A percentile compares a stretch with the other conserved stretches of the same genome.
These are phyloP conservation scores for Drosophila cognata DNA, from an alignment of 2,888 invertebrate species.

Conservation along the genomic window DNA sequence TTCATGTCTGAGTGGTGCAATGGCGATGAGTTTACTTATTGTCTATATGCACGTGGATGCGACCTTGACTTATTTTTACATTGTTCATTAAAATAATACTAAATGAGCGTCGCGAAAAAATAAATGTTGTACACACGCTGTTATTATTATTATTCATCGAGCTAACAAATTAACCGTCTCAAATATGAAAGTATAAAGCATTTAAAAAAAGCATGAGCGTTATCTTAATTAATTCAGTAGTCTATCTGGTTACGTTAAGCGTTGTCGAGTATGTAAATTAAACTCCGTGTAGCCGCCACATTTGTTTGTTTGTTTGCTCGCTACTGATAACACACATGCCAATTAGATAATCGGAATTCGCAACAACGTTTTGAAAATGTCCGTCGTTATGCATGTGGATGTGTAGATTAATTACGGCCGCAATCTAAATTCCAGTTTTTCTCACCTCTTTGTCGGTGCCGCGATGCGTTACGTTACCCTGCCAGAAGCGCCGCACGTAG, in stretches of 20 bases:
- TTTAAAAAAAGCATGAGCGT: background rate
- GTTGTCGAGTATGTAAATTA: conserved; percentile 19
- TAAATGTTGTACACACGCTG: background rate
- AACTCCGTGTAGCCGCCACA: conserved; percentile 2
- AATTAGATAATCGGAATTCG: conserved; percentile 22
- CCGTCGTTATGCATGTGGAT: no score
- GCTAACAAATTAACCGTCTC: background rate
- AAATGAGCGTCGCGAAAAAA: conserved; percentile 9
- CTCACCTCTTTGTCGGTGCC: conserved; percentile 90
- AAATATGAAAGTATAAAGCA: no score
- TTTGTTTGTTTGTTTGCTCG: background rate
- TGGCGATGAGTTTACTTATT: conserved; percentile 28
- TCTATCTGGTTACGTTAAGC: background rate
- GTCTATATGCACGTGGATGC: conserved; percentile 1
- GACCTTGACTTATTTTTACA: conserved; percentile 63
- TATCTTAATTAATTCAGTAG: background rate
- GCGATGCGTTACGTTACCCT: conserved; percentile 93
- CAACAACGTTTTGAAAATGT: conserved; percentile 1
- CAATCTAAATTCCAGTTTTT: background rate
- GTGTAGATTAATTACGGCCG: background rate
- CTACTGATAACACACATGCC: conserved; percentile 21
- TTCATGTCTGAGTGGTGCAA: background rate
- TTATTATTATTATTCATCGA: background rate
- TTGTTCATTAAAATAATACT: conserved; percentile 16
- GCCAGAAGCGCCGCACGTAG: conserved; percentile 95